Conservation (phyloP, 2,113 vertebrate species). For the Rhizomys pruinosus region DNA sequence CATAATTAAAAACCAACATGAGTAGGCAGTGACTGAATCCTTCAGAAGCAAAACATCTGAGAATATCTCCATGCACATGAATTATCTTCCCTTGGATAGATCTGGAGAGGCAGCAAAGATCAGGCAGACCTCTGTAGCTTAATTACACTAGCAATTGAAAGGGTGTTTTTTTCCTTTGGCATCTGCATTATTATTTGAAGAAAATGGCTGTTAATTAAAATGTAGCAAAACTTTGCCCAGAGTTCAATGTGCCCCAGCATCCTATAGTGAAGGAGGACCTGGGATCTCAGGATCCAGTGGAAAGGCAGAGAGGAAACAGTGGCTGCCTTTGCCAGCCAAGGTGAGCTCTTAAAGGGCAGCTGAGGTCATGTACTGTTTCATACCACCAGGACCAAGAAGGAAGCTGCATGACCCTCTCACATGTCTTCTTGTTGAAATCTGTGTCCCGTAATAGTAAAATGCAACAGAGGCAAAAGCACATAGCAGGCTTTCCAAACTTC, state of each 20-base stretch:
- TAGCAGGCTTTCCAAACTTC: background rate
- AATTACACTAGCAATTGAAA: slow-evolving; percentile 45
- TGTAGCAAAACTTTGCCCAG: slow-evolving; percentile 3
- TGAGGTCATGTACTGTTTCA: background rate
- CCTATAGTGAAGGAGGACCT: background rate
- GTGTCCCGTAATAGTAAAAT: background rate
- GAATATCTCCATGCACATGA: slow-evolving; percentile 50
- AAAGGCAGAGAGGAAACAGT: background rate
- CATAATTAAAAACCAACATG: slow-evolving; percentile 65
- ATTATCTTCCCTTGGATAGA: slow-evolving; percentile 52
- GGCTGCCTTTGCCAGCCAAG: background rate
- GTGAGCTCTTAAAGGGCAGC: background rate
- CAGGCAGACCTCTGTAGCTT: slow-evolving; percentile 42
- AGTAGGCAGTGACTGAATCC: slow-evolving; percentile 53
- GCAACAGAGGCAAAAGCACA: background rate
- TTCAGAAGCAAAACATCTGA: slow-evolving; percentile 69
- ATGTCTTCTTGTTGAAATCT: background rate
- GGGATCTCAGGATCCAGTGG: background rate
- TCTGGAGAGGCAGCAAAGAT: slow-evolving; percentile 42
- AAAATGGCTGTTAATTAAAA: slow-evolving; percentile 65
- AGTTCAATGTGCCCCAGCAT: background rate
- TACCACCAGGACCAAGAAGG: background rate
- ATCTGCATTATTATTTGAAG: slow-evolving; percentile 63
- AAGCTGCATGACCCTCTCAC: background rate
- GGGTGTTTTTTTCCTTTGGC: background rate